phyloP scores from a whole-genome alignment of 2,888 invertebrate genomes.

The Leucoma salicis region DNA sequence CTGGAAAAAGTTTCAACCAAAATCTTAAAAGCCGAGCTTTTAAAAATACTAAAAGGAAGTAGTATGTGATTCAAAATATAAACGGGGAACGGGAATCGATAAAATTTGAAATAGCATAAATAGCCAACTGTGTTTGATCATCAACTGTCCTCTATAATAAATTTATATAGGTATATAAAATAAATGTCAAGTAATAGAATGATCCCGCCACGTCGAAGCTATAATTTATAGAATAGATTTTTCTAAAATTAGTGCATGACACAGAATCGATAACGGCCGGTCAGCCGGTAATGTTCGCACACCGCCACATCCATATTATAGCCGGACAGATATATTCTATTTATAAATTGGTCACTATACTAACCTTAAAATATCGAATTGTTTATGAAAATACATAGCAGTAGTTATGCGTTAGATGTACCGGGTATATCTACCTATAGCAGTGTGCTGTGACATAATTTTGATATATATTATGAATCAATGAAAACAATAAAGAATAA shows the following conservation, averaged over 20 bases:
- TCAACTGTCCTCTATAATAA: conserved; percentile 31
- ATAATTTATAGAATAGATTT: conserved; percentile 49
- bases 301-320: conserved; percentile 17
- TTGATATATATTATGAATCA: too few relatives aligned
- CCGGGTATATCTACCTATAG: too few relatives aligned
- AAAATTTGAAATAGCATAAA: conserved; percentile 17
- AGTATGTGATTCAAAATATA: conserved; percentile 23
- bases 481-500: too few relatives aligned
- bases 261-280: conserved; percentile 62
- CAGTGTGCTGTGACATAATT: too few relatives aligned
- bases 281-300: conserved; percentile 47
- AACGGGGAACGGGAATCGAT: conserved; percentile 17
- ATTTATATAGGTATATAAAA: conserved; percentile 11
- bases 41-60: conserved; percentile 24
- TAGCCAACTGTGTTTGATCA: conserved; percentile 12
- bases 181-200: conserved; percentile 27
- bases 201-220: conserved; percentile 35
- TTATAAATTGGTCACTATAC: conserved; percentile 8
- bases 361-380: too few relatives aligned
- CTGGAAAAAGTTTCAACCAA: conserved; percentile 21
- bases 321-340: not conserved
- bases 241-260: conserved; percentile 66
- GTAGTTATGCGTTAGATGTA: too few relatives aligned
- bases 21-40: conserved; percentile 12
- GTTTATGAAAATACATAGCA: too few relatives aligned